Base-by-base conservation (phyloP, 2,888 invertebrate genomes). In the Lasioglossum zephyrum region DNA sequence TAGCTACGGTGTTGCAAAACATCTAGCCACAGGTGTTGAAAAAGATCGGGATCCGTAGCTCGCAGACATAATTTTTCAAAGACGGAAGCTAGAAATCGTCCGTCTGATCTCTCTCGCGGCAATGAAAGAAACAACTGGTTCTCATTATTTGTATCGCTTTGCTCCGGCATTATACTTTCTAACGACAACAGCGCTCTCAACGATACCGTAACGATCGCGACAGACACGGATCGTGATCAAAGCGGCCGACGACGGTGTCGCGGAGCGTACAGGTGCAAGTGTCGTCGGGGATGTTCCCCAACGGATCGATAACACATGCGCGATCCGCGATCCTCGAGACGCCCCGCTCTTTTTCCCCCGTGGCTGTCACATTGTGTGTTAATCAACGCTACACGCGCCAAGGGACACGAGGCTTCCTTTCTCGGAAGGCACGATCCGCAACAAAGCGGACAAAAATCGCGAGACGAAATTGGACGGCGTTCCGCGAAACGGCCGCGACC, bases 361-460 rank as follows among this genome's bases (percentile, higher is more conserved):
- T 26, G 82, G 49, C 87, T 87, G 87, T 86, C 85, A 87, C 91
- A 91, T 91, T 91, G 91, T 91, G 90, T 91, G 91, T 89, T 91
- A 90, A 91, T 91, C 91, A 88, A 89, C 86, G 86, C 84, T 83
- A 86, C 89, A 89, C 89, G 87, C 84, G 88, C 81, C 86, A 77
- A 57, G 87, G 85, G 82, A 84, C 80, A 39, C 85, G 81, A 66
- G 74, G 69, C 85, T 82, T 86, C 80, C 82, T 81, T 84, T 80
- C 82, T 84, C 82, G 84, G 82, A 82, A 82, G 81, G 63, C 75
- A 79, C 79, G 79, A 85, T 75, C 81, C 81, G 73, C 82, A 79
- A 83, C 83, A 76, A 74, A 83, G 85, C 81, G 74, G 81, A 82
- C 87, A 85, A 87, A 85, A 85, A 85, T 88, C 81, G 77, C 57